Base-by-base conservation (phyloP, 2,113 vertebrate genomes). In the Oncorhynchus keta region DNA sequence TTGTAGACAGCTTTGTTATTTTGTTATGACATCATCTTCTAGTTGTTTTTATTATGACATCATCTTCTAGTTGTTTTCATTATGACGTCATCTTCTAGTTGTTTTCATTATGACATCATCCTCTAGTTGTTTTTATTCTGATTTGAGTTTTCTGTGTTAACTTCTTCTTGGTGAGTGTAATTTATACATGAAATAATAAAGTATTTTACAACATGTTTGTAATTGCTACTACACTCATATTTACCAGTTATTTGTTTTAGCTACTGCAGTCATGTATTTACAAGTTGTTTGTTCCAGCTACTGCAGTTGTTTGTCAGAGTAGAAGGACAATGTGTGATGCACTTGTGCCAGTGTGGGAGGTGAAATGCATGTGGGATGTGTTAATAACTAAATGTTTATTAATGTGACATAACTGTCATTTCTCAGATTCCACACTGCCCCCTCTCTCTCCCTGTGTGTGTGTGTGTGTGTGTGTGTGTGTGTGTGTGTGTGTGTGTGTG, bases 381-480 rank as follows among this genome's bases (percentile, higher is more conserved):
- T 72, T 75, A 30, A 82, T 85, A 69, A 62, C 83, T 70, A 67
- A 45, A 71, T 76, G 66, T 78, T 86, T 86, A 86, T 76, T 89
- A 85, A 89, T 87, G 83, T 70, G 76, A 76, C 65, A 78, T 70
- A 73, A 83, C 70, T 83, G 76, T 81, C 82, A 88, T 90, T 81
- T 81, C 76, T 85, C 8, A 86, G 72, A 91, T 92, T 87, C 89
- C 89, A 72, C 65, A 75, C 79, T 68, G 82, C 30, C 5, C 30
- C 5, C 30, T 32, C 4, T 3, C 30, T 22, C 3, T 70, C 5
- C 24, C 7, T 48, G 0, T 28, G 26, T 28, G 26, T 28, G 26
- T 28, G 26, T 28, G 26, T 26, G 26, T 26, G 26, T 45, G 20
- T 45, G 2, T 48, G 35, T 49, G 68, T 70, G 35, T 70, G 68